phyloP scores from a whole-genome alignment of 2,888 invertebrate species.

The Spodoptera picta region DNA sequence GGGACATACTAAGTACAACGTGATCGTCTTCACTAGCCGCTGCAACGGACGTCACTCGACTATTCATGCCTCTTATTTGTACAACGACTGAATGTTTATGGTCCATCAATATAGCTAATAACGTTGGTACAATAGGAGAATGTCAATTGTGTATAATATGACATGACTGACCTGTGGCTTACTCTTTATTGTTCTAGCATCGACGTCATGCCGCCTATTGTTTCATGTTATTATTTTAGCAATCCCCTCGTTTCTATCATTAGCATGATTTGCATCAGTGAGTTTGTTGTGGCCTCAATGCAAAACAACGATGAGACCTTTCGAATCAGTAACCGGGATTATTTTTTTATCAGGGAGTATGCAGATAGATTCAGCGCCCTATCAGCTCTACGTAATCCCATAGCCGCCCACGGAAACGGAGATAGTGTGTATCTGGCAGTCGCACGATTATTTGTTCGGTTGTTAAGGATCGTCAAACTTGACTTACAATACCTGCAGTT shows the following conservation, averaged over 20 bases:
- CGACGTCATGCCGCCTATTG: conserved; percentile 31
- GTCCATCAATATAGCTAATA: conserved; percentile 35
- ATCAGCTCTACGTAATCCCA: conserved; percentile 48
- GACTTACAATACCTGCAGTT: conserved; percentile 46
- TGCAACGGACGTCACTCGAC: conserved; percentile 35
- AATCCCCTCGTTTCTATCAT: conserved; percentile 5
- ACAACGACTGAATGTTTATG: conserved; percentile 17
- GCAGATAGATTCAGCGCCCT: conserved; percentile 41
- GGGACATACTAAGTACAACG: conserved; percentile 27
- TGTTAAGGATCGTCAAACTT: conserved; percentile 7
- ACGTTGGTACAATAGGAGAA: conserved; percentile 40
- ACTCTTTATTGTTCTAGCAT: conserved; percentile 15
- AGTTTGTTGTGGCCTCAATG: conserved; percentile 6
- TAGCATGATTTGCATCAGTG: background rate
- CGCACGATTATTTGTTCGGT: conserved; percentile 3
- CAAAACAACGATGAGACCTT: conserved; percentile 20
- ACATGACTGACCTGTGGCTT: conserved; percentile 22
- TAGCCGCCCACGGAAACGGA: conserved; percentile 42
- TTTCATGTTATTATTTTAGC: conserved; percentile 14
- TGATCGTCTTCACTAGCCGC: conserved; percentile 30
- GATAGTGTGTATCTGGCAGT: conserved; percentile 25
- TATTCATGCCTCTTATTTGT: conserved; percentile 36
- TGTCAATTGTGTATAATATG: conserved; percentile 26
- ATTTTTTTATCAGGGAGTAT: conserved; percentile 40
- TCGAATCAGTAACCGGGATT: conserved; percentile 24